Evolutionary conservation across 2,113 vertebrate genomes (phyloP).

Genomic region (Elephantulus edwardii): DNA sequence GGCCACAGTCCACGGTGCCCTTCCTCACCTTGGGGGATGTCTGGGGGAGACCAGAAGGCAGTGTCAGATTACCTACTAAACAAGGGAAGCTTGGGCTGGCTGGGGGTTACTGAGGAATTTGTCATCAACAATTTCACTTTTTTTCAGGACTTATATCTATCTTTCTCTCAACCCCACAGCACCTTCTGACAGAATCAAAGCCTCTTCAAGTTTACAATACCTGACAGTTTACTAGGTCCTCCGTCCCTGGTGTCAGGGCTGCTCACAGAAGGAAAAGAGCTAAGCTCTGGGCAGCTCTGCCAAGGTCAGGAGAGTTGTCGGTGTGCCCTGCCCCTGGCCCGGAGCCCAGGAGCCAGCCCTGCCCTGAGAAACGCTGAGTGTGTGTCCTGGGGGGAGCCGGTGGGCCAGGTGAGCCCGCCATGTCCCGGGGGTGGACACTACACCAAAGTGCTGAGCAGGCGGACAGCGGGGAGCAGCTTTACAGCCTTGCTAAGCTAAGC

Average conservation of each 20-base stretch:
- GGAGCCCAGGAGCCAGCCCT: neutral
- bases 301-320: conserved; percentile 61
- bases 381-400: conserved; percentile 29
- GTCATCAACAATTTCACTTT: no score
- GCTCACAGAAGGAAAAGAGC: neutral
- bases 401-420: neutral
- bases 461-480: neutral
- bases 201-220: no score
- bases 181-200: no score
- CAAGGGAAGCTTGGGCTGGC: neutral
- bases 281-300: neutral
- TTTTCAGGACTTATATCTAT: no score
- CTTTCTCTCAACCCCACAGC: no score
- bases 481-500: conserved; percentile 45
- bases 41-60: neutral
- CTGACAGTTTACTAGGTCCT: neutral
- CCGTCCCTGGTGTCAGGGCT: neutral
- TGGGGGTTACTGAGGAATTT: neutral
- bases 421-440: neutral
- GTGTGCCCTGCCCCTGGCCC: neutral
- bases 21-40: neutral
- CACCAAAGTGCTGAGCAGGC: conserved; percentile 63
- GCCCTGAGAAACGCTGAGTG: conserved; percentile 59
- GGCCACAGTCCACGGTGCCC: neutral
- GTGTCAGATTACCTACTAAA: no score